phyloP scores from a whole-genome alignment of 2,888 invertebrate species.

The Spodoptera littoralis region DNA sequence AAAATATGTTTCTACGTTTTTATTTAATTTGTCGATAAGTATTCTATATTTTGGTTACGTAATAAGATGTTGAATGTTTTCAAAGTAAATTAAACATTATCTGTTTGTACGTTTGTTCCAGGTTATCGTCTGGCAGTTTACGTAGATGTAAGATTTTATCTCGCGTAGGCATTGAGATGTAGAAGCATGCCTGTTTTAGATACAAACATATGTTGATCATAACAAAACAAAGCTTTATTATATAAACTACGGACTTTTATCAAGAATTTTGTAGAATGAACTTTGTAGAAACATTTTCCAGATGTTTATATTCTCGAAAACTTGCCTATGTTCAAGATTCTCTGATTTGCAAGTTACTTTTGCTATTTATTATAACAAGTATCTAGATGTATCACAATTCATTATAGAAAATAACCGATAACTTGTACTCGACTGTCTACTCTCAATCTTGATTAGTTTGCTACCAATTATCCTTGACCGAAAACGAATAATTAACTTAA shows the following conservation, averaged over 20 bases:
- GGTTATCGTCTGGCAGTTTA: conserved; percentile 65
- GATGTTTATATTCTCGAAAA: conserved; percentile 20
- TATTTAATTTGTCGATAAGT: conserved; percentile 42
- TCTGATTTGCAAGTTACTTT: conserved; percentile 5
- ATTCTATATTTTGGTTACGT: conserved; percentile 39
- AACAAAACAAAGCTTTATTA: conserved; percentile 2
- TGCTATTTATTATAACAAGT: conserved; percentile 3
- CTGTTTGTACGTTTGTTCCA: conserved; percentile 64
- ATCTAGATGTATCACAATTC: conserved; percentile 21
- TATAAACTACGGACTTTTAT: conserved; percentile 2
- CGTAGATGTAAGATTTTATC: conserved; percentile 42
- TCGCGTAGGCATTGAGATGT: conserved; percentile 34
- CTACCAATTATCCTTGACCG: conserved; percentile 70
- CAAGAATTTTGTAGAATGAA: conserved; percentile 7
- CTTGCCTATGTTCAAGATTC: conserved; percentile 11
- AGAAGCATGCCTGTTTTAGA: conserved; percentile 11
- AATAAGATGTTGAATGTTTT: conserved; percentile 63
- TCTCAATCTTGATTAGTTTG: conserved; percentile 55
- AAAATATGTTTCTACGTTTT: conserved; percentile 31
- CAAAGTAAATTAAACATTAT: conserved; percentile 57
- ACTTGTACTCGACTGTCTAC: conserved; percentile 19
- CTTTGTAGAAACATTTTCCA: conserved; percentile 18
- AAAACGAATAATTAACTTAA: conserved; percentile 63
- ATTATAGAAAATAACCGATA: conserved; percentile 27
- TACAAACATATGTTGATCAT: conserved; percentile 6